Conservation (phyloP, 1,140 invertebrate genomes). For the Nilaparvata lugens region DNA sequence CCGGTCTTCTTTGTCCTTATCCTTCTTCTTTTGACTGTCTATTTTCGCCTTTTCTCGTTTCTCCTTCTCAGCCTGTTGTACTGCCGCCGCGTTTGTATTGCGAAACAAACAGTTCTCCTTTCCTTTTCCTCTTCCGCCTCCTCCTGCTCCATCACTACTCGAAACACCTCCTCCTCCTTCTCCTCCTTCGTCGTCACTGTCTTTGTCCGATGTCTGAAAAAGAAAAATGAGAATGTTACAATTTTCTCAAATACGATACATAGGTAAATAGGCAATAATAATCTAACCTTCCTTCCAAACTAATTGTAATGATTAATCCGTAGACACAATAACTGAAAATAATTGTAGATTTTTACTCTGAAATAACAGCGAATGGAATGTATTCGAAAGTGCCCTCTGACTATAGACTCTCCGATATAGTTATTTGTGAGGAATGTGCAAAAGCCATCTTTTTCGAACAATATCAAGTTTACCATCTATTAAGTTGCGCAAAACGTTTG, state of each 20-base stretch:
- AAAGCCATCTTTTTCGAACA: too few species aligned
- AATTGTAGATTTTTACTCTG: too few species aligned
- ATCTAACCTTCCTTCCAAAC: too few species aligned
- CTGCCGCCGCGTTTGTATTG: constrained; percentile 68
- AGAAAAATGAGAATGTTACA: not conserved
- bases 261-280: not conserved
- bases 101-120: constrained; percentile 47
- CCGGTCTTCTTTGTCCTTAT: constrained; percentile 82
- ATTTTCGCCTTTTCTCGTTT: constrained; percentile 64
- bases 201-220: constrained; percentile 29
- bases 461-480: too few species aligned
- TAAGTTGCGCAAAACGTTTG: too few species aligned
- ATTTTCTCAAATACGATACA: not conserved
- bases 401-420: too few species aligned
- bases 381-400: too few species aligned
- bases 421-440: too few species aligned
- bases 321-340: too few species aligned
- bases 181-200: constrained; percentile 25
- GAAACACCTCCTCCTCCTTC: constrained; percentile 33
- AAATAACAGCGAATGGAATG: too few species aligned
- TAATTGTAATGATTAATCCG: too few species aligned
- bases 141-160: constrained; percentile 18
- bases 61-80: constrained; percentile 62
- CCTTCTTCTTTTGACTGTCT: constrained; percentile 73
- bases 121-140: constrained; percentile 38